phyloP scores from a whole-genome alignment of 2,888 invertebrate genomes.

The Melanostoma scalare region DNA sequence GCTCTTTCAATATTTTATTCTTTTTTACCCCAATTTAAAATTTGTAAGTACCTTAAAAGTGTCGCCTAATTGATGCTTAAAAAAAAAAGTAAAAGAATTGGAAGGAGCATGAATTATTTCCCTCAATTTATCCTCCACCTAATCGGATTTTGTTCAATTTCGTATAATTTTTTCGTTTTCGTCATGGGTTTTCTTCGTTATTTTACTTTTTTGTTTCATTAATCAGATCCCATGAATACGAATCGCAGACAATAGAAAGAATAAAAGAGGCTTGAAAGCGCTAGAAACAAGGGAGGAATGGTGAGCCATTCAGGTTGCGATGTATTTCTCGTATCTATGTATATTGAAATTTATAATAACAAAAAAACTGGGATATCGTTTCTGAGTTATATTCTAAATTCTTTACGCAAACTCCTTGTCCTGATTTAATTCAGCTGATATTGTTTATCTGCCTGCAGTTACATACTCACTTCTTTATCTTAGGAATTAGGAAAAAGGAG shows the following conservation, averaged over 20 bases:
- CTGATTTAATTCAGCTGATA: no score
- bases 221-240: constrained; percentile 62
- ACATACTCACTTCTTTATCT: no score
- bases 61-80: constrained; percentile 42
- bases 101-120: constrained; percentile 55
- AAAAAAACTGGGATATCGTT: no score
- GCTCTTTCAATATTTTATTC: constrained; percentile 25
- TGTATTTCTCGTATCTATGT: no score
- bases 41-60: constrained; percentile 39
- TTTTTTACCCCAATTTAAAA: constrained; percentile 21
- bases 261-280: background rate
- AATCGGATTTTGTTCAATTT: constrained; percentile 53
- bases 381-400: no score
- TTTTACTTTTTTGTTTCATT: constrained; percentile 48
- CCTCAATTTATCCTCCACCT: constrained; percentile 48
- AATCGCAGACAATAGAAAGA: constrained; percentile 33
- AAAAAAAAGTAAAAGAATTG: constrained; percentile 2
- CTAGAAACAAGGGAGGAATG: background rate
- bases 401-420: no score
- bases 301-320: constrained; percentile 39
- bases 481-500: no score
- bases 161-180: constrained; percentile 6
- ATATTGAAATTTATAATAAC: no score
- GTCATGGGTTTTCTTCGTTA: constrained; percentile 20
- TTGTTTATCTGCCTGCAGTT: no score